Evolutionary conservation across 1,140 invertebrate species (phyloP), one percentile per base, ranked within the genome.

Genomic region (Magallana angulata): DNA sequence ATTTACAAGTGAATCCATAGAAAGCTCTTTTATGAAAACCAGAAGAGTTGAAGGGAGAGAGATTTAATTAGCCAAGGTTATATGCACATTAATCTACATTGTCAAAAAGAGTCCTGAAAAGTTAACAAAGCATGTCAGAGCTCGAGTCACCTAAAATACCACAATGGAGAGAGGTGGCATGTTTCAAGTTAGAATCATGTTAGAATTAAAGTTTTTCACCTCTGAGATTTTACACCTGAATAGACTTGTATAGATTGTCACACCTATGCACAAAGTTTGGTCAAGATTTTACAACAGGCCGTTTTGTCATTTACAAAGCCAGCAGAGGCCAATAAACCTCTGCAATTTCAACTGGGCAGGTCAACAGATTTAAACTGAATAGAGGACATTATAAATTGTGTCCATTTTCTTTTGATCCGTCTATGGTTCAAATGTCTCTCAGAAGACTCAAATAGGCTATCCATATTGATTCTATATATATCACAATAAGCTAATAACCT

Each of bases 1-100:
- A 76, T 76, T 71, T 68, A 24, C 68, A 71, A 71, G 11, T 30
- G 24, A 12, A 12, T 12, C 36, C 9, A 76, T 36, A 12, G 14
- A 76, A 48, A 48, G 36, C 36, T 48, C 36, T 48, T 48, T 48
- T 48, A 48, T 30, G 8, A 30, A 30, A 76, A 9, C 24, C 36
- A 24, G 68, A 36, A 30, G 30, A 30, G 36, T 76, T 12, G 68
- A 76, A 64, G 18, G 18, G 7, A 64, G 18, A 64, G 7, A 64
- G 60, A 76, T 48, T 48, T 48, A 48, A 76, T 76, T 76, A 76
- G 36, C 68, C 24, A 36, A 76, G 8, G 36, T 76, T 76, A 76
- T 76, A 30, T 76, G 68, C 24, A 76, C 24, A 76, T 76, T 76
- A 76, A 76, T 76, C 68, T 76, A 36, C 68, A 76, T 76, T 76